Base-by-base conservation (phyloP, 2,797 vertebrate species). In the Salarias fasciatus region DNA sequence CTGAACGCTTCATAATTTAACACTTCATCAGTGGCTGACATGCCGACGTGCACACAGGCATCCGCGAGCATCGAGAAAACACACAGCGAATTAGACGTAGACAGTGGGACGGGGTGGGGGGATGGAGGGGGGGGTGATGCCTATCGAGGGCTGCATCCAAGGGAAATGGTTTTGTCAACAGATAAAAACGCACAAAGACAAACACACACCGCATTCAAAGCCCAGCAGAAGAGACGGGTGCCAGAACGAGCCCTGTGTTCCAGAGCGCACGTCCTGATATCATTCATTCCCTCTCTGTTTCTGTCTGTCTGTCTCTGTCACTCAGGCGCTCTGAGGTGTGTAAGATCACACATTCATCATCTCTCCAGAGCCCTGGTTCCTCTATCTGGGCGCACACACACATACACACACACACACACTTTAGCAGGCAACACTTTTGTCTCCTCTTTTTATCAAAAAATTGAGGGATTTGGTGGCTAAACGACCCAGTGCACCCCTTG, bases 401-500 rank as follows among this genome's bases (percentile, higher is more conserved):
- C 28, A 14, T 43, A 57, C 42, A 53, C 49, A 45, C 41, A 46
- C 53, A 66, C 45, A 72, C 71, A 46, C 66, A 63, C 59, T 53
- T 59, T 57, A 68, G 52, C 50, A 50, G 44, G 53, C 79, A 63
- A 75, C 64, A 77, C 71, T 80, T 86, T 73, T 80, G 74, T 78
- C 78, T 80, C 68, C 54, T 56, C 75, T n/a, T 84, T 83, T 82
- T 78, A 86, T 86, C 53, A 69, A 57, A 69, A 84, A 84, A 82
- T 79, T 40, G 74, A 80, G 53, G 82, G 89, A 90, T 88, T 89
- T 86, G 85, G 83, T 77, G 81, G 82, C 80, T 85, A 79, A 89
- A 87, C 78, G 82, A 87, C 75, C 83, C 80, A 73, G 48, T 82
- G 86, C 82, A 66, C 80, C 85, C 63, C 82, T 87, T 88, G 79